These are phyloP conservation scores for Psephotus haematonotus DNA, from an alignment of 2,113 vertebrate species.

Conservation along the genomic window DNA sequence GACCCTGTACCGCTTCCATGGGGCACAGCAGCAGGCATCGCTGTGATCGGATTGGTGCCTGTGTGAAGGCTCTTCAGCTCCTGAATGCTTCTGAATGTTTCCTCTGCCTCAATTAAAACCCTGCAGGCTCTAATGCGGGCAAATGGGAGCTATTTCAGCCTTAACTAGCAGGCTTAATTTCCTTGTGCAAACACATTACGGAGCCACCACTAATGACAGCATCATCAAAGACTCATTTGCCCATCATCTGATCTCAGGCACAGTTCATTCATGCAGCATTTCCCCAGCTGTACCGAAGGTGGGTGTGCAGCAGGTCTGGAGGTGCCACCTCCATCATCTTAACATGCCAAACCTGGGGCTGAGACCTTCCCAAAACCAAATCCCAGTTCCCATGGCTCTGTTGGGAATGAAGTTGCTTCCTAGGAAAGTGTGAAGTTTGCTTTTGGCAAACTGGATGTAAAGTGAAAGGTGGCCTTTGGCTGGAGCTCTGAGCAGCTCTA, in stretches of 20 bases:
- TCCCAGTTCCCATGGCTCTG: background rate
- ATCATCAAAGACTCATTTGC: slow-evolving; percentile 8
- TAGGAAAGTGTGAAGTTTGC: background rate
- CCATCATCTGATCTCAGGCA: background rate
- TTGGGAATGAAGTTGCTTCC: background rate
- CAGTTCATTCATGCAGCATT: background rate
- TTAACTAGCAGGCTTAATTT: background rate
- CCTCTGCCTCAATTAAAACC: background rate
- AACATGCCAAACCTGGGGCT: background rate
- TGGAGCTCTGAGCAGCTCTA: background rate
- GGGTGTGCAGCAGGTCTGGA: background rate
- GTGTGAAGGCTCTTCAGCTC: background rate
- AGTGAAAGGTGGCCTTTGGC: background rate
- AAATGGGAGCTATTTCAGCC: background rate
- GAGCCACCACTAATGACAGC: background rate
- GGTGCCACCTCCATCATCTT: rapidly evolving
- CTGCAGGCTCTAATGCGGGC: background rate
- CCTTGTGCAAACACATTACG: background rate
- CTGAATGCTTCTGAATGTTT: background rate
- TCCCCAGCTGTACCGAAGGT: background rate
- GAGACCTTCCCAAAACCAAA: background rate
- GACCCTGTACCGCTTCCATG: background rate
- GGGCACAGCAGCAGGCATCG: too few relatives aligned
- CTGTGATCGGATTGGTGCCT: rapidly evolving
- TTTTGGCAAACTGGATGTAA: background rate